A percentile compares a stretch with the other conserved stretches of the same genome.
Evolutionary conservation across 2,888 invertebrate genomes (phyloP).

Genomic region (Metalampra italica): DNA sequence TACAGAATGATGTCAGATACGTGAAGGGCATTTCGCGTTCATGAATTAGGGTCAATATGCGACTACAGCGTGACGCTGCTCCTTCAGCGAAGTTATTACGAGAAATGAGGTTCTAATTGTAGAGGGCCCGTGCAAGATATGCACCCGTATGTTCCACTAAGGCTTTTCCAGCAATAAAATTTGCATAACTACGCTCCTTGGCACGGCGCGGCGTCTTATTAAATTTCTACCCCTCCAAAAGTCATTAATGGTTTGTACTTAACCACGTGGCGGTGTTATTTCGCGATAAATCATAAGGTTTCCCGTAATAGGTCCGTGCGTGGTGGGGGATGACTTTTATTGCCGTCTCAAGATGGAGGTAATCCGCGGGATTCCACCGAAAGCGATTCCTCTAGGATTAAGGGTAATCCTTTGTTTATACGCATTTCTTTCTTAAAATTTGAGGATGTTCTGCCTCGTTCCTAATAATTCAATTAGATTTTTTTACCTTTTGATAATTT

Average conservation of each 20-base stretch:
- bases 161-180: constrained; percentile 73
- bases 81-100: no score
- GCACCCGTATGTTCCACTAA: constrained; percentile 40
- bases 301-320: constrained; percentile 37
- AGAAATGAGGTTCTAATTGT: neutral
- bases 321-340: constrained; percentile 57
- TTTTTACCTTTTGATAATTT: no score
- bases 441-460: constrained; percentile 2
- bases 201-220: constrained; percentile 70
- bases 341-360: constrained; percentile 56
- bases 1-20: no score
- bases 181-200: constrained; percentile 75
- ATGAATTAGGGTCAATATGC: no score
- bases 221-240: constrained; percentile 74
- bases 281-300: constrained; percentile 71
- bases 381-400: constrained; percentile 35
- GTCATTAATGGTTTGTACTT: constrained; percentile 76
- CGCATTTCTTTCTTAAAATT: constrained; percentile 31
- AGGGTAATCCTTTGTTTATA: constrained; percentile 61
- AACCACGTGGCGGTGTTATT: constrained; percentile 70
- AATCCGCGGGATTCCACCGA: constrained; percentile 40
- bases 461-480: constrained; percentile 15
- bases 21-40: no score
- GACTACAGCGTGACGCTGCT: no score
- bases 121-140: neutral